A percentile compares a stretch with the other conserved stretches of the same genome.
phyloP scores from a whole-genome alignment of 2,888 invertebrate genomes.

The Artemia sinica region DNA sequence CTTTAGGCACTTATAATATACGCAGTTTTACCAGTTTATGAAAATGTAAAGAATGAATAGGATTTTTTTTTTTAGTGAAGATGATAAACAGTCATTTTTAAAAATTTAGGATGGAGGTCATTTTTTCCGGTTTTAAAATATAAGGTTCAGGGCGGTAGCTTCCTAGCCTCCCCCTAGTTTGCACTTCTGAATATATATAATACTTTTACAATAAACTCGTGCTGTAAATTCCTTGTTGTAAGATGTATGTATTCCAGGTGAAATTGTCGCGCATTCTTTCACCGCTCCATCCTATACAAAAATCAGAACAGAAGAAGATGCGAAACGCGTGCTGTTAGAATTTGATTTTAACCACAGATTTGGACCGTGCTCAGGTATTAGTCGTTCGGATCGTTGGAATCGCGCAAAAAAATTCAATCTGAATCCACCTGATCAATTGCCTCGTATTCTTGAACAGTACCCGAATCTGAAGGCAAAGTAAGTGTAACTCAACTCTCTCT shows the following conservation, averaged over 20 bases:
- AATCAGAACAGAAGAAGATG: not conserved
- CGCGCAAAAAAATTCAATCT: not conserved
- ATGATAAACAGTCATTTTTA: too few relatives aligned
- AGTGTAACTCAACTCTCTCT: not conserved
- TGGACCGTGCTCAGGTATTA: constrained; percentile 1
- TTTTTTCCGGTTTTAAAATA: too few relatives aligned
- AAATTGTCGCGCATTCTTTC: not conserved
- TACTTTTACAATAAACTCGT: not conserved
- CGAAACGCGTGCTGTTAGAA: not conserved
- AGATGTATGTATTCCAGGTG: not conserved
- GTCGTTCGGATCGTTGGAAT: not conserved
- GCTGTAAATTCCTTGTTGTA: not conserved
- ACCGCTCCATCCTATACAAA: too few relatives aligned
- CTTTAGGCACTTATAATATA: too few relatives aligned
- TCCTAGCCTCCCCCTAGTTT: too few relatives aligned
- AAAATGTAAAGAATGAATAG: too few relatives aligned
- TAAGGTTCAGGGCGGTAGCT: too few relatives aligned
- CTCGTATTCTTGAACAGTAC: not conserved
- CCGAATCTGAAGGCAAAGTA: constrained; percentile 10
- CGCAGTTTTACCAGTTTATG: too few relatives aligned
- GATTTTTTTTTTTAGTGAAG: too few relatives aligned
- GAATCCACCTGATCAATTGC: not conserved
- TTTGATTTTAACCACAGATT: constrained; percentile 5
- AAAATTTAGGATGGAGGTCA: too few relatives aligned
- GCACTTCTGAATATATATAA: not conserved